Base-by-base conservation (phyloP, 2,888 invertebrate species). In the Sisyra terminalis region DNA sequence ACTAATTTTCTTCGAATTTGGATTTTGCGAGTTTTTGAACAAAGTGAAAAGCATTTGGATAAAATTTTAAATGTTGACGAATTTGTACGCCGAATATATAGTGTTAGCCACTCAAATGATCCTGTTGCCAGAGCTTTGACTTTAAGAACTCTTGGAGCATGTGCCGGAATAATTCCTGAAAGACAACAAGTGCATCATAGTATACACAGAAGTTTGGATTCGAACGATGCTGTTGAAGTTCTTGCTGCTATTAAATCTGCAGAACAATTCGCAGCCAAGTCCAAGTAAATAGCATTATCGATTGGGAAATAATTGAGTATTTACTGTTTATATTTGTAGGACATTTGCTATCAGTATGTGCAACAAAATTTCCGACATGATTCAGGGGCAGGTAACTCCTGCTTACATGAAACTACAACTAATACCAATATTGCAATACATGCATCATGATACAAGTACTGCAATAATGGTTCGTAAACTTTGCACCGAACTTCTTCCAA, bases 261-360 rank as follows among this genome's bases (percentile, higher is more conserved):
- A 37, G 82, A 84, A 44, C 83, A 86, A 65, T 96, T 96, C 72
- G 92, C 94, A 17, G 86, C 87, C 11, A 86, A 90, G 59, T 96
- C 94, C 1, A 87, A 85, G 83, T 84, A 67, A 63, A 66, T 54
- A 40, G 3, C 32, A 32, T 14, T n/a, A n/a, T n/a, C n/a, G n/a
- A n/a, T n/a, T n/a, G n/a, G n/a, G 24, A 24, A 24, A 24, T 24
- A 24, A 3, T 24, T 24, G 3, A n/a, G n/a, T 24, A 24, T 24
- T 24, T 24, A 7, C 7, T 5, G 3, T 24, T 24, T 45, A 40
- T 44, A 48, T 38, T 68, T 65, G 14, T 58, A 87, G 87, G 60
- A 75, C 85, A n/a, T 96, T 96, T 72, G 92, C 94, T 1, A 81
- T 88, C 15, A 88, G 88, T 45, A 90, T 96, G 80, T 93, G 92